Percentiles rank a stretch among this genome's conserved stretches.
Conservation (phyloP, 2,113 vertebrate species). For the Callopanchax toddi region DNA sequence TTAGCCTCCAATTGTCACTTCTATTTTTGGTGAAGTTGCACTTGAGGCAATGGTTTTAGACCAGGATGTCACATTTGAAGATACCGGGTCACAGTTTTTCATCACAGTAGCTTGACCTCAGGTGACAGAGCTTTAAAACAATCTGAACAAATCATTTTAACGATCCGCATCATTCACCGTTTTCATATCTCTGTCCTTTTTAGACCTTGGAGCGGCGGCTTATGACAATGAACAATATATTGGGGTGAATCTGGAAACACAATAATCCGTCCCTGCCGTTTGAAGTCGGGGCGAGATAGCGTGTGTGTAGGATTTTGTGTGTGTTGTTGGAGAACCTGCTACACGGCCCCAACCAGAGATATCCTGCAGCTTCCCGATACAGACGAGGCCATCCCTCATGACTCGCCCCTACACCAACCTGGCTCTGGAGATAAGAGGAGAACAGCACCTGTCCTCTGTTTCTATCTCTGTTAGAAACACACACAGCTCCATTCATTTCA, state of each 20-base stretch:
- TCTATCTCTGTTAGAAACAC: constrained; percentile 48
- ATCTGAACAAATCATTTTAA: constrained; percentile 56
- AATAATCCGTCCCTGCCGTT: constrained; percentile 47
- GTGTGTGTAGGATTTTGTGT: constrained; percentile 23
- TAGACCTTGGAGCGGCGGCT: constrained; percentile 51
- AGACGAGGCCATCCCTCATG: constrained; percentile 69
- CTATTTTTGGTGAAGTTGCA: neutral
- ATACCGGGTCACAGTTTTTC: constrained; percentile 22
- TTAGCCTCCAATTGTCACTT: neutral
- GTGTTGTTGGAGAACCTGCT: constrained; percentile 44
- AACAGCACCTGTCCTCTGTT: constrained; percentile 68
- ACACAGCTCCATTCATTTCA: constrained; percentile 7
- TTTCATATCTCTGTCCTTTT: constrained; percentile 54
- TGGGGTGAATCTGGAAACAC: constrained; percentile 54
- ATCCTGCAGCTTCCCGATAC: constrained; percentile 70
- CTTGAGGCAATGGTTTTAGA: neutral
- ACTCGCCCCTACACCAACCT: constrained; percentile 55
- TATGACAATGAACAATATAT: constrained; percentile 55
- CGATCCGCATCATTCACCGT: constrained; percentile 50
- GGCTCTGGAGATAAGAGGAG: constrained; percentile 68
- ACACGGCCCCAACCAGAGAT: constrained; percentile 57
- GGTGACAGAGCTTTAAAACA: constrained; percentile 20
- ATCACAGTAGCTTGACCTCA: constrained; percentile 44
- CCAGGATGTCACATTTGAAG: constrained; percentile 23
- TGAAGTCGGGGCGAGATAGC: constrained; percentile 45